A percentile compares a stretch with the other conserved stretches of the same genome.
These are phyloP conservation scores for Chrysolina haemoptera DNA, from an alignment of 2,888 invertebrate species.

Conservation along the genomic window DNA sequence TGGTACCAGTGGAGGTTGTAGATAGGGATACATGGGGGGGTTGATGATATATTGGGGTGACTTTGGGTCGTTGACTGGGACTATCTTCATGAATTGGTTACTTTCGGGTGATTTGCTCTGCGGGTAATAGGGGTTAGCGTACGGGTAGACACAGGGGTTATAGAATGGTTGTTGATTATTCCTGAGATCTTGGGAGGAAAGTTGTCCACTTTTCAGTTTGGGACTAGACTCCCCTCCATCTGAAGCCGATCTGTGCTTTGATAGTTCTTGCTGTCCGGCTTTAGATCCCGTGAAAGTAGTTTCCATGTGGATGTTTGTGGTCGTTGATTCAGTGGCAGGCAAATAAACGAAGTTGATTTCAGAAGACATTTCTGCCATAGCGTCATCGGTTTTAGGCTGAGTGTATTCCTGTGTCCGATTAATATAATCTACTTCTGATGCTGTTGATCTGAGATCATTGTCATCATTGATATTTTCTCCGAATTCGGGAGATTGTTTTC, in stretches of 20 bases:
- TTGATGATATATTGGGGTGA: constrained; percentile 55
- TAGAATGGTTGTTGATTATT: constrained; percentile 56
- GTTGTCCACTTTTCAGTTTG: constrained; percentile 45
- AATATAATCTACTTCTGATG: not conserved
- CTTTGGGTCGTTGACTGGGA: constrained; percentile 48
- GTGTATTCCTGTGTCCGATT: too few species aligned
- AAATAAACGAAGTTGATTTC: too few species aligned
- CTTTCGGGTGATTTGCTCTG: constrained; percentile 34
- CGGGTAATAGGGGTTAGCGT: constrained; percentile 10
- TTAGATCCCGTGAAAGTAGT: not conserved
- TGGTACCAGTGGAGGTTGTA: constrained; percentile 43
- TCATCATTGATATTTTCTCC: not conserved
- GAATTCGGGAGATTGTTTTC: not conserved
- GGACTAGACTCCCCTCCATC: constrained; percentile 29
- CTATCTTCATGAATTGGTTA: constrained; percentile 52
- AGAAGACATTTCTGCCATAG: not conserved
- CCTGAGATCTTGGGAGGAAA: constrained; percentile 54
- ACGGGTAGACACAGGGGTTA: constrained; percentile 56
- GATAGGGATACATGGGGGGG: constrained; percentile 57
- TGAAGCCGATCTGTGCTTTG: not conserved
- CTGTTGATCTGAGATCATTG: not conserved
- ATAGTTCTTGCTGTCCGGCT: not conserved
- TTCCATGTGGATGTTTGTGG: not conserved
- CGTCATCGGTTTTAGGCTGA: not conserved
- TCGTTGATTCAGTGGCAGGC: too few species aligned